These are phyloP conservation scores for Lacerta bilineata DNA, from an alignment of 2,797 vertebrate genomes.

Conservation along the genomic window DNA sequence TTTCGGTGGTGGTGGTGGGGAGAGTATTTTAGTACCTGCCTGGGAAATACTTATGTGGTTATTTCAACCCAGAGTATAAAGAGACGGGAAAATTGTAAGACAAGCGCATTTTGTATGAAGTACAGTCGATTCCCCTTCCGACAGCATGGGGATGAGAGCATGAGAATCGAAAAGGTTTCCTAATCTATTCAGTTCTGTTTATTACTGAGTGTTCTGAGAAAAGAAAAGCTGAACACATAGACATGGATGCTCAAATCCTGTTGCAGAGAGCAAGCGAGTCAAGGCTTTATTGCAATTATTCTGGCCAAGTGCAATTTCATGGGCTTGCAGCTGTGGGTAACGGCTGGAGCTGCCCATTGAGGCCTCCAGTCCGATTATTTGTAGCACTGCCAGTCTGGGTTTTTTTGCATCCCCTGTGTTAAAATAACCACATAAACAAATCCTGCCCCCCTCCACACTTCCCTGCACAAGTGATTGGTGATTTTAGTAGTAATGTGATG, in stretches of 20 bases:
- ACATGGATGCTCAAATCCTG: background rate
- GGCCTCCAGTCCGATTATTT: background rate
- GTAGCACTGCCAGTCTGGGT: background rate
- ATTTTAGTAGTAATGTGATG: background rate
- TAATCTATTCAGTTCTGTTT: slow-evolving; percentile 38
- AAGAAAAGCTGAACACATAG: background rate
- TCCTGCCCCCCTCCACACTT: background rate
- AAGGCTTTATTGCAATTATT: background rate
- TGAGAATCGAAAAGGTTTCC: slow-evolving; percentile 43
- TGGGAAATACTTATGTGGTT: slow-evolving; percentile 61
- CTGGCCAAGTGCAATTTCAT: background rate
- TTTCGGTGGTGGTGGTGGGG: slow-evolving; percentile 50
- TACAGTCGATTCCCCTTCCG: slow-evolving; percentile 54
- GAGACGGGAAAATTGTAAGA: slow-evolving; percentile 58
- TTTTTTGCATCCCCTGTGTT: background rate
- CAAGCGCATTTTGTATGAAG: slow-evolving; percentile 60
- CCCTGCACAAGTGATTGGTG: background rate
- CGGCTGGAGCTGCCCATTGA: background rate
- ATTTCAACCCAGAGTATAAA: slow-evolving; percentile 53
- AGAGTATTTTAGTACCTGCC: slow-evolving; percentile 64
- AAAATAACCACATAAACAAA: background rate
- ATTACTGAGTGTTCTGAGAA: slow-evolving; percentile 31
- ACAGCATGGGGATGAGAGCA: slow-evolving; percentile 46
- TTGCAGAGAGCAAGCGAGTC: background rate
- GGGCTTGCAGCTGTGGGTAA: background rate